Evolutionary conservation across 2,888 invertebrate genomes (phyloP).

Genomic region (Metacarcinus magister): DNA sequence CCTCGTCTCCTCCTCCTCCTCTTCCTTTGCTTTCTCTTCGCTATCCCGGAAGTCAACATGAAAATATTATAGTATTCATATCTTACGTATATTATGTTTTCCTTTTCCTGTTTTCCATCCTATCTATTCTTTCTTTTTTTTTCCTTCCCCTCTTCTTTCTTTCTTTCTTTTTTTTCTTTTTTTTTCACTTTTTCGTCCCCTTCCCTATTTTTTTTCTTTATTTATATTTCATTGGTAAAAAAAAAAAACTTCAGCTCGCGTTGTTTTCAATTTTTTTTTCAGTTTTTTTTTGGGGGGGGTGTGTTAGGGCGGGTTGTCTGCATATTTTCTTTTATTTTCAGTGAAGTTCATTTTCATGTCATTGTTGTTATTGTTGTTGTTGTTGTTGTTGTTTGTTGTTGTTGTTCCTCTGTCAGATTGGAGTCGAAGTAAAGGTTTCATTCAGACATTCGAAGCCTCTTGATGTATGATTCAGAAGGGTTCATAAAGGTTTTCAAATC

Average conservation of each 20-base stretch:
- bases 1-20: slow-evolving; percentile 39
- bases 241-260: not conserved
- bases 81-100: not conserved
- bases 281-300: not conserved
- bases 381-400: no score
- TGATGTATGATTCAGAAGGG: no score
- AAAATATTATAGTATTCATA: not conserved
- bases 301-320: not conserved
- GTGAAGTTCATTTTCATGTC: no score
- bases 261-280: not conserved
- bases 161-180: not conserved
- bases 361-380: no score
- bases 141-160: not conserved
- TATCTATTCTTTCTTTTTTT: not conserved
- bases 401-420: no score
- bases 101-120: not conserved
- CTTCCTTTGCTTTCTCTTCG: no score
- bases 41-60: not conserved
- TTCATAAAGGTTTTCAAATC: no score
- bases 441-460: no score
- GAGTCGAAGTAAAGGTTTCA: no score
- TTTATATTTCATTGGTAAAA: slow-evolving; percentile 67
- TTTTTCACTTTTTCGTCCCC: not conserved
- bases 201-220: not conserved
- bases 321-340: not conserved